These are phyloP conservation scores for Amphiura filiformis DNA, from an alignment of 35 echinoderm and acorn worm species.

Conservation along the genomic window DNA sequence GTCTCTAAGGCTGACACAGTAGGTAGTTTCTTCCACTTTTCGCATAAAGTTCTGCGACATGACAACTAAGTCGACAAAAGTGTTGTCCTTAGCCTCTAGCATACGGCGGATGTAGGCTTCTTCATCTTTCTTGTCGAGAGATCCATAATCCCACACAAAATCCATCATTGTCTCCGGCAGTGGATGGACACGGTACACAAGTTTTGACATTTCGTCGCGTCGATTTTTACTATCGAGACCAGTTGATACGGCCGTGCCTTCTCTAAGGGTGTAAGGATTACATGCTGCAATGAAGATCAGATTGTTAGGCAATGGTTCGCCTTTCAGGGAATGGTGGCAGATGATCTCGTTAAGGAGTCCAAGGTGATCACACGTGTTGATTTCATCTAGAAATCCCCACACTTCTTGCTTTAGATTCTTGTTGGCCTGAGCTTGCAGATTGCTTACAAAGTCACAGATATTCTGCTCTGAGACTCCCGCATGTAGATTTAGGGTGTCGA, in stretches of 20 bases:
- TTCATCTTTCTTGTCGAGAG: slow-evolving; percentile 44
- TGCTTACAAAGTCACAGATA: slow-evolving; percentile 20
- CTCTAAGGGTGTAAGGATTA: slow-evolving; percentile 25
- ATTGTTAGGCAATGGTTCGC: slow-evolving; percentile 25
- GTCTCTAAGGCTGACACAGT: slow-evolving; percentile 45
- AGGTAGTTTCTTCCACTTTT: slow-evolving; percentile 11
- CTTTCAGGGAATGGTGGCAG: slow-evolving; percentile 25
- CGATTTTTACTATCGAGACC: slow-evolving; percentile 21
- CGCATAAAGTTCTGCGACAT: slow-evolving; percentile 40
- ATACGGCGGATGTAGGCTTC: slow-evolving; percentile 39
- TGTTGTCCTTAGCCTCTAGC: slow-evolving; percentile 14
- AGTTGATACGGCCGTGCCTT: not conserved
- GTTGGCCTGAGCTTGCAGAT: not conserved
- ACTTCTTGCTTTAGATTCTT: slow-evolving; percentile 28
- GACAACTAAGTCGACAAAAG: slow-evolving; percentile 35
- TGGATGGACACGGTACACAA: slow-evolving; percentile 40
- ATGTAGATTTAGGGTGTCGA: slow-evolving; percentile 33
- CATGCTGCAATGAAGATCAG: slow-evolving; percentile 36
- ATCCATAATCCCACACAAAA: slow-evolving; percentile 48
- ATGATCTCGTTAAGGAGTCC: slow-evolving; percentile 30
- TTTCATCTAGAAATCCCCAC: slow-evolving; percentile 46
- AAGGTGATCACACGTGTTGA: slow-evolving; percentile 45
- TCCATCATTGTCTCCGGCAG: slow-evolving; percentile 51
- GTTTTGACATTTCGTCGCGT: slow-evolving; percentile 37
- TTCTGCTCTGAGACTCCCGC: slow-evolving; percentile 11